These are phyloP conservation scores for Sogatella furcifera DNA, from an alignment of 1,140 invertebrate species.

Conservation along the genomic window DNA sequence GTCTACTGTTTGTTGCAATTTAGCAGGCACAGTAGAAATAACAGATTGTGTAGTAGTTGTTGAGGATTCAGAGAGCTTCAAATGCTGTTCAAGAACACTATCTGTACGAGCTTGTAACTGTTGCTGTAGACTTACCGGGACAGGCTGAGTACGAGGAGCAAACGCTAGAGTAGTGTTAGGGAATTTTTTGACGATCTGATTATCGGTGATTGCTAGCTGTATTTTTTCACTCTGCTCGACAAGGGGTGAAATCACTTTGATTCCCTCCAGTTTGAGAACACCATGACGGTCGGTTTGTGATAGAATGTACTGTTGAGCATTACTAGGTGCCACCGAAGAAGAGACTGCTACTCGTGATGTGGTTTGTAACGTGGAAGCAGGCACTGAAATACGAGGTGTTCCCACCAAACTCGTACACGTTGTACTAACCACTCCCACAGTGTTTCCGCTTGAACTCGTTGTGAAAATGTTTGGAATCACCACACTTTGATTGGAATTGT, in stretches of 20 bases:
- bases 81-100: not conserved
- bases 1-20: not conserved
- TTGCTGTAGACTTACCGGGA: not conserved
- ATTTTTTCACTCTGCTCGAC: not conserved
- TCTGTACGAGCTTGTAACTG: not conserved
- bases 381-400: slow-evolving; percentile 10
- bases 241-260: slow-evolving; percentile 3
- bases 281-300: slow-evolving; percentile 9
- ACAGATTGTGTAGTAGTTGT: not conserved
- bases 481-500: slow-evolving; percentile 8
- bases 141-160: not conserved
- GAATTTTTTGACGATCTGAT: not conserved
- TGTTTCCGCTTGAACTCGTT: not conserved
- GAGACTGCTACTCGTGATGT: not conserved
- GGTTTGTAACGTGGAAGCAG: not conserved
- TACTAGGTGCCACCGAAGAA: not conserved
- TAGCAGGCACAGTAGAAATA: not conserved
- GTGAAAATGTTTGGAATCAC: slow-evolving; percentile 6
- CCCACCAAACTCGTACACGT: slow-evolving; percentile 1
- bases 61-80: not conserved
- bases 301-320: slow-evolving; percentile 11
- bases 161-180: not conserved
- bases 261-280: slow-evolving; percentile 13
- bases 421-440: slow-evolving; percentile 9
- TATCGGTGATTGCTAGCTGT: not conserved